These are phyloP conservation scores for Etheostoma nigrum DNA, from an alignment of 2,797 vertebrate genomes.

Conservation along the genomic window DNA sequence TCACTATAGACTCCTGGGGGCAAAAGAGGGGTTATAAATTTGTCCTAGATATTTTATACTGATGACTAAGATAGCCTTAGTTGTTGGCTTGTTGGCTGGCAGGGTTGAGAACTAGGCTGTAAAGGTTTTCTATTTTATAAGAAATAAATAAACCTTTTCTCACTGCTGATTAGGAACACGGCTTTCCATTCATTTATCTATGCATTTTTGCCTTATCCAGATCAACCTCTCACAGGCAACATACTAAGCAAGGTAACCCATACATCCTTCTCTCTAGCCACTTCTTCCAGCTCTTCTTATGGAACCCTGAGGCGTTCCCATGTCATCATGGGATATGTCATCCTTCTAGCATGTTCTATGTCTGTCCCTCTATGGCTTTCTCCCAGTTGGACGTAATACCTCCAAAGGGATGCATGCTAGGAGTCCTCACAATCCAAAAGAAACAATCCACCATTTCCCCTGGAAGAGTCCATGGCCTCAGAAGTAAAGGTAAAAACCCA, in stretches of 20 bases:
- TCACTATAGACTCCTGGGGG: constrained; percentile 35
- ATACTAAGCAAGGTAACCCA: neutral
- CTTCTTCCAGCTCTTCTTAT: neutral
- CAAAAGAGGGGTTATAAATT: constrained; percentile 52
- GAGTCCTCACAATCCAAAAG: neutral
- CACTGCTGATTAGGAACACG: constrained; percentile 47
- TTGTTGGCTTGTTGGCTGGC: constrained; percentile 40
- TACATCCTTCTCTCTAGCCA: neutral
- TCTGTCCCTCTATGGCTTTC: neutral
- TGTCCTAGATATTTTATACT: constrained; percentile 56
- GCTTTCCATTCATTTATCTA: too few relatives aligned
- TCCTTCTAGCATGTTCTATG: neutral
- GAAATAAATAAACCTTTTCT: constrained; percentile 56
- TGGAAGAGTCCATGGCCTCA: too few relatives aligned
- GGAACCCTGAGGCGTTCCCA: neutral
- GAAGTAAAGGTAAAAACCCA: too few relatives aligned
- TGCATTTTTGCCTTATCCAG: neutral
- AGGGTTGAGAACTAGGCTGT: constrained; percentile 40
- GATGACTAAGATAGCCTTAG: too few relatives aligned
- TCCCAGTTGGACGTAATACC: neutral
- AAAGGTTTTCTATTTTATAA: constrained; percentile 50
- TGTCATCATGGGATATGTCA: neutral
- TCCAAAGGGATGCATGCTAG: neutral
- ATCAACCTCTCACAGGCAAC: neutral
- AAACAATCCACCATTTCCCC: neutral